phyloP scores from a whole-genome alignment of 1,140 invertebrate species.

The Zaprionus capensis region DNA sequence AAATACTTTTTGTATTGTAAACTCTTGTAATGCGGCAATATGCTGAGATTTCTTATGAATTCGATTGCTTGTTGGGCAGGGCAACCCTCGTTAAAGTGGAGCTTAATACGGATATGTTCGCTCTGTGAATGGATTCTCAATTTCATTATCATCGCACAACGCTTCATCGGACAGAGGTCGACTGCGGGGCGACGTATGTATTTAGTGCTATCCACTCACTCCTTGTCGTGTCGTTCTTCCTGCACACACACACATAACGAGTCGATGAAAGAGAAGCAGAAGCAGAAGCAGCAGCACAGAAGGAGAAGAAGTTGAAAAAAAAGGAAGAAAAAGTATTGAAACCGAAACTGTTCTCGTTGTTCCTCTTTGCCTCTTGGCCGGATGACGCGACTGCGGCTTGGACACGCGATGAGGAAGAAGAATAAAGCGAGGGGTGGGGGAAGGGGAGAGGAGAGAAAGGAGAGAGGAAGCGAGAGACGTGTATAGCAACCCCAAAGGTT shows the following conservation, averaged over 20 bases:
- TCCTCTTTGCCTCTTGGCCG: slow-evolving; percentile 8
- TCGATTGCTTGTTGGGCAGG: background rate
- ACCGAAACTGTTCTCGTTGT: slow-evolving; percentile 32
- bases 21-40: background rate
- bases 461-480: background rate
- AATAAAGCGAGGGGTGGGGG: background rate
- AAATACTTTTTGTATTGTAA: background rate
- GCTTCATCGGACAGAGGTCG: slow-evolving; percentile 3
- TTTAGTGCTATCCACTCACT: slow-evolving; percentile 1
- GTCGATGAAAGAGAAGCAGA: slow-evolving; percentile 1
- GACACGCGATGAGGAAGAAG: slow-evolving; percentile 39
- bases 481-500: slow-evolving; percentile 42
- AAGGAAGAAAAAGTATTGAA: slow-evolving; percentile 6
- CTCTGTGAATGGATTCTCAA: background rate
- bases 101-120: background rate
- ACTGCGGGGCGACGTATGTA: background rate
- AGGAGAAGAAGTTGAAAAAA: background rate
- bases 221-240: too few relatives aligned
- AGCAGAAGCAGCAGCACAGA: background rate
- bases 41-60: background rate
- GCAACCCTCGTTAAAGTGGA: background rate
- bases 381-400: slow-evolving; percentile 39
- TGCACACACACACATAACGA: background rate
- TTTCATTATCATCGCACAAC: slow-evolving; percentile 5
- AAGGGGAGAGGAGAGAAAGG: background rate